These are phyloP conservation scores for Scaptodrosophila latifasciaeformis DNA, from an alignment of 2,888 invertebrate genomes.

Conservation along the genomic window DNA sequence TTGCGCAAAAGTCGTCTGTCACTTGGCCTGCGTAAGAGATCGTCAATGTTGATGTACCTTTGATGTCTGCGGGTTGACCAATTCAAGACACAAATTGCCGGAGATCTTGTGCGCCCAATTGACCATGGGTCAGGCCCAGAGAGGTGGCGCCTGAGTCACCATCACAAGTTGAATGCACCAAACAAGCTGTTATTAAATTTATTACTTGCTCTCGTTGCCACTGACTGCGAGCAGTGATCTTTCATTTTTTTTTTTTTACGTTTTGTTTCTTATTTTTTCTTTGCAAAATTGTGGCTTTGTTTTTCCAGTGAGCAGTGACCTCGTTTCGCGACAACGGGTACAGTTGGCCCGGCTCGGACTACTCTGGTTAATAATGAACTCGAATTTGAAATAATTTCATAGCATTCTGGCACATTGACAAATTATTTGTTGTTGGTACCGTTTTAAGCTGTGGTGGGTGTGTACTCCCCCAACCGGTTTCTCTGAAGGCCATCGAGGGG, in stretches of 20 bases:
- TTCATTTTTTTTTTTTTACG: conserved; percentile 47
- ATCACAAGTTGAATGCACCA: conserved; percentile 33
- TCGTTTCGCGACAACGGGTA: conserved; percentile 21
- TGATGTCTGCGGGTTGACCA: too few relatives aligned
- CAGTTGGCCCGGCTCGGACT: conserved; percentile 22
- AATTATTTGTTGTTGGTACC: too few relatives aligned
- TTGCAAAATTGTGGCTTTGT: conserved; percentile 26
- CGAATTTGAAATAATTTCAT: too few relatives aligned
- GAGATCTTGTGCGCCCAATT: conserved; percentile 17
- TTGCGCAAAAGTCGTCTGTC: conserved; percentile 38
- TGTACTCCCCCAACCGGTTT: too few relatives aligned
- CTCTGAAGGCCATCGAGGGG: too few relatives aligned
- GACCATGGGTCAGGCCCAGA: conserved; percentile 22
- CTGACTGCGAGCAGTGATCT: conserved; percentile 3
- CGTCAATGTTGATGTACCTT: conserved; percentile 28
- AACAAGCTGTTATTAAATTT: neutral
- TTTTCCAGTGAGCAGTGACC: conserved; percentile 24
- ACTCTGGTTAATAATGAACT: conserved; percentile 21
- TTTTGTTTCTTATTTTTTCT: conserved; percentile 32
- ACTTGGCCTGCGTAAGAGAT: conserved; percentile 9
- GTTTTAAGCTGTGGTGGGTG: too few relatives aligned
- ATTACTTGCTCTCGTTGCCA: neutral
- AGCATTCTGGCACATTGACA: conserved; percentile 20
- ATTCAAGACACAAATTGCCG: too few relatives aligned
- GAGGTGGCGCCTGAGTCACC: conserved; percentile 35